Conservation (phyloP, 2,888 invertebrate species). For the Schizaphis graminum region DNA sequence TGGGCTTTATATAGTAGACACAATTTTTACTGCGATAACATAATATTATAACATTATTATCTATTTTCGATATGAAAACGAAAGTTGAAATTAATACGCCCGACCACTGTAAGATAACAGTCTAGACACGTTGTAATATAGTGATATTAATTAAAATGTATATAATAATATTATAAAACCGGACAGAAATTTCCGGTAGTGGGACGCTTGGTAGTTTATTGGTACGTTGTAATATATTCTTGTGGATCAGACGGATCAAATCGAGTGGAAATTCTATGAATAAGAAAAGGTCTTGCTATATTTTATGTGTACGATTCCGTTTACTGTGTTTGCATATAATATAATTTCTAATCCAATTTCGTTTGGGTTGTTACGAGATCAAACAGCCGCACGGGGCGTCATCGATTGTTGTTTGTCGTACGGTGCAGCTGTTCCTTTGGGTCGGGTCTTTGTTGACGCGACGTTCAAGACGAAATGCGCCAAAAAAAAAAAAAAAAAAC, state of each 20-base stretch:
- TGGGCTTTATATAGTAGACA: not conserved
- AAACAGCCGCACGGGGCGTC: conserved; percentile 52
- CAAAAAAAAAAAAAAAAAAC: conserved; percentile 45
- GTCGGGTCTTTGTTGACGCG: conserved; percentile 24
- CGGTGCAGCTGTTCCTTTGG: conserved; percentile 9
- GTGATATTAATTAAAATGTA: not conserved
- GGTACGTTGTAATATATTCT: not conserved
- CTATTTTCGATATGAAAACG: conserved; percentile 45
- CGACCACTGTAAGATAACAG: conserved; percentile 43
- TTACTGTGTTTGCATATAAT: conserved; percentile 66
- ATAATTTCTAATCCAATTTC: conserved; percentile 65
- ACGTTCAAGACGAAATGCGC: conserved; percentile 48
- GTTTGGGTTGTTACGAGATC: conserved; percentile 62
- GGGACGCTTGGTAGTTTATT: not conserved
- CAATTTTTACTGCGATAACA: not conserved
- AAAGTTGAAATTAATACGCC: conserved; percentile 51
- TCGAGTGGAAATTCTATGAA: conserved; percentile 54
- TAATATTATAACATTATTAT: not conserved
- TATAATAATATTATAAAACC: not conserved
- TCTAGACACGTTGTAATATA: conserved; percentile 33
- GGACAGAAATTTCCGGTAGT: conserved; percentile 39
- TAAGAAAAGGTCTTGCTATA: conserved; percentile 31
- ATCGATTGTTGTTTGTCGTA: conserved; percentile 49
- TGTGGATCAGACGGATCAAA: conserved; percentile 44
- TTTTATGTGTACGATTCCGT: conserved; percentile 39